These are phyloP conservation scores for Xiphophorus birchmanni DNA, from an alignment of 2,797 vertebrate genomes.

Conservation along the genomic window DNA sequence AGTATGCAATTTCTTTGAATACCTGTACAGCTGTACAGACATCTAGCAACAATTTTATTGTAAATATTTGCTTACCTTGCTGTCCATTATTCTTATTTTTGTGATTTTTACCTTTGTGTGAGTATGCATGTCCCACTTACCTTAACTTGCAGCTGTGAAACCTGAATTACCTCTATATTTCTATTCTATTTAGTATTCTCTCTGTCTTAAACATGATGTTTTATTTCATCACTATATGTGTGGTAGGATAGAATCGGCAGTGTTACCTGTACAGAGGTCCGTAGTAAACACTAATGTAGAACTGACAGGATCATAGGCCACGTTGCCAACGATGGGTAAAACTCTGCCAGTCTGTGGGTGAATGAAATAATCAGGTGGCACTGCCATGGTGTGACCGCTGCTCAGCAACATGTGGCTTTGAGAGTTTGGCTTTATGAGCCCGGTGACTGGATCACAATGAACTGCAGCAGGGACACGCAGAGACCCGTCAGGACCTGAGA, in stretches of 20 bases:
- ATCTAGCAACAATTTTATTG: not conserved
- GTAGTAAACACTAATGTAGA: conserved; percentile 80
- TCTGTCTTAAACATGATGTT: not conserved
- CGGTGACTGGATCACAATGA: conserved; percentile 77
- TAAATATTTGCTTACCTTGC: not conserved
- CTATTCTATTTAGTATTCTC: not conserved
- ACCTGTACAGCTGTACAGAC: too few relatives aligned
- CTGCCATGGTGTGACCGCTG: conserved; percentile 77
- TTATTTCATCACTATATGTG: not conserved
- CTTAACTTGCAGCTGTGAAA: not conserved
- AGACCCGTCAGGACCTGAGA: conserved; percentile 75
- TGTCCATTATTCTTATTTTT: not conserved
- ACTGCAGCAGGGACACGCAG: conserved; percentile 61
- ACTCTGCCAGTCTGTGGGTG: conserved; percentile 85
- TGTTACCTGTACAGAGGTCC: conserved; percentile 76
- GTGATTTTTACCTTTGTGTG: not conserved
- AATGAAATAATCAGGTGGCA: conserved; percentile 83
- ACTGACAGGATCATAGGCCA: conserved; percentile 82
- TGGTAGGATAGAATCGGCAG: not conserved
- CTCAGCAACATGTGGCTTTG: conserved; percentile 80
- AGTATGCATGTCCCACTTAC: not conserved
- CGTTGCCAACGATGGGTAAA: conserved; percentile 84
- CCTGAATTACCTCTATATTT: not conserved
- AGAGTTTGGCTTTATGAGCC: conserved; percentile 79
- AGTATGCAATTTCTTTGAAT: not conserved